Base-by-base conservation (phyloP, 2,888 invertebrate species). In the Pristionchus maxplancki region DNA sequence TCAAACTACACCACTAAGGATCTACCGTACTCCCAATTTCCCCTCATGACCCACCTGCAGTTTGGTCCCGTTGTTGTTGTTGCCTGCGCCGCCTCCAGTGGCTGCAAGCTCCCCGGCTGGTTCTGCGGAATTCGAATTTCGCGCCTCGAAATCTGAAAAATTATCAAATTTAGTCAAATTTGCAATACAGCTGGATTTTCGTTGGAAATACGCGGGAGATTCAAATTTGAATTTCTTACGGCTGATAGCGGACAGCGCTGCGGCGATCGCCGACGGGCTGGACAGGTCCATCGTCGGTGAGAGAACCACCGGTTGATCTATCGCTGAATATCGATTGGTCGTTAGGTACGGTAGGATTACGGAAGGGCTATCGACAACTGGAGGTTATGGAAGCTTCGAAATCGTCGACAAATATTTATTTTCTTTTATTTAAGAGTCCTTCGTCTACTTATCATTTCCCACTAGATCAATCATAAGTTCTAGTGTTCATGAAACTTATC, bases 181-280 rank as follows among this genome's bases (percentile, higher is more conserved):
- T 58, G 9, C 8, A 44, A 6, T 44, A 44, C 44, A 44, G 6
- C 44, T 6, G 6, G 20, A 24, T 6, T 24, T 53, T 6, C 24
- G 24, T 64, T 15, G 3, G 28, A 11, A 64, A 31, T 9, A 9
- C 0, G 71, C 34, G 37, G 71, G 20, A 40, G 37, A 40, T 78
- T 44, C 44, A 48, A n/a, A 44, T 78, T 71, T 37, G 1, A 78
- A 48, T 24, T 13, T 34, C 82, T 31, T 44, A 83, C 82, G 82
- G 28, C 53, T 83, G 53, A 83, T 83, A 20, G 82, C 28, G 20
- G 82, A 83, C 28, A 83, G 82, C 5, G 82, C 82, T n/a, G 82
- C 50, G 53, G 82, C 82, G 34, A 83, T 83, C 0, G 82, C 82
- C 24, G 82, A 83, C 34, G 82, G 53, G 24, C 44, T 83, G 82